Conservation (phyloP, 2,888 invertebrate genomes). For the Callimorpha dominula region DNA sequence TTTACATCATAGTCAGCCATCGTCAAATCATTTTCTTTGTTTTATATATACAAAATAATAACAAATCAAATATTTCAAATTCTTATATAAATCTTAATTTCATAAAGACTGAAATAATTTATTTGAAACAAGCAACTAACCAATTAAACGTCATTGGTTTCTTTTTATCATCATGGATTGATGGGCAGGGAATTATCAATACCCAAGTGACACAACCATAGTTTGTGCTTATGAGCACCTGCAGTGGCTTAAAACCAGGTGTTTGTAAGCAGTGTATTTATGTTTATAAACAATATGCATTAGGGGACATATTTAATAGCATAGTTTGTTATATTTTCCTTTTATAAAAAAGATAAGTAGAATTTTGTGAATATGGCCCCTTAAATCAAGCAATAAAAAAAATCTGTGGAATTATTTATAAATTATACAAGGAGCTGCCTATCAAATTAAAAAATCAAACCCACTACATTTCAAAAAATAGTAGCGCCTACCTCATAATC, state of each 20-base stretch:
- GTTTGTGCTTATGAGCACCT: background rate
- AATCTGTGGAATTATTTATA: background rate
- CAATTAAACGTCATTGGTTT: background rate
- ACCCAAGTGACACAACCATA: background rate
- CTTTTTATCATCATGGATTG: background rate
- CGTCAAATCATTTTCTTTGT: too few relatives aligned
- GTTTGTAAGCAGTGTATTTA: background rate
- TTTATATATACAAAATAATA: too few relatives aligned
- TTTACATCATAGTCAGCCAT: too few relatives aligned
- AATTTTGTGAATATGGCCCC: too few relatives aligned
- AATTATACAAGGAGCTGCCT: background rate
- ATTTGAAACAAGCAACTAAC: too few relatives aligned
- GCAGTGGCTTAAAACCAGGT: background rate
- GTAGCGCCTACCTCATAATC: background rate
- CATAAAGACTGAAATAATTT: too few relatives aligned
- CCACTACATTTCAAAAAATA: background rate
- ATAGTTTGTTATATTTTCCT: background rate
- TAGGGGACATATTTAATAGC: background rate
- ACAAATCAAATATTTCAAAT: too few relatives aligned
- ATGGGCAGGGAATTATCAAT: background rate
- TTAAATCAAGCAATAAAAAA: too few relatives aligned
- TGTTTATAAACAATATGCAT: background rate
- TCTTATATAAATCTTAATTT: too few relatives aligned
- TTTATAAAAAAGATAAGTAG: too few relatives aligned
- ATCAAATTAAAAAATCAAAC: background rate